These are phyloP conservation scores for Sula dactylatra DNA, from an alignment of 2,113 vertebrate genomes.

Conservation along the genomic window DNA sequence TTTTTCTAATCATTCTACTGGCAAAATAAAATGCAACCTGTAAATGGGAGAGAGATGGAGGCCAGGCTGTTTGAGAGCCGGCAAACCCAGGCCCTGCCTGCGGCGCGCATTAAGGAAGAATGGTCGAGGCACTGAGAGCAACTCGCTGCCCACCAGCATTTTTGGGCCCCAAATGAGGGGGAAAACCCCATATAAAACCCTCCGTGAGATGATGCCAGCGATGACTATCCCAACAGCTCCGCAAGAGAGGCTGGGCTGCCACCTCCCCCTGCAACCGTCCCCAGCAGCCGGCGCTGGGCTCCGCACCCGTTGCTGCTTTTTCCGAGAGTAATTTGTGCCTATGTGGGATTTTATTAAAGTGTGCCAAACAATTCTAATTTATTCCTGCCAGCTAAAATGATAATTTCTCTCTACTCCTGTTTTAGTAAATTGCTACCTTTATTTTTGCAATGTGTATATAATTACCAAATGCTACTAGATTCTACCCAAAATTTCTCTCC, in stretches of 20 bases:
- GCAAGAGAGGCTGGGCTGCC: not conserved
- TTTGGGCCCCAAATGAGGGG: not conserved
- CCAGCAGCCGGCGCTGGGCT: accelerated
- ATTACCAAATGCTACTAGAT: slow-evolving; percentile 65
- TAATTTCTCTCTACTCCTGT: slow-evolving; percentile 31
- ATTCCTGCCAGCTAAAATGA: slow-evolving; percentile 52
- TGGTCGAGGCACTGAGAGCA: accelerated
- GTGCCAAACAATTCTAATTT: slow-evolving; percentile 52
- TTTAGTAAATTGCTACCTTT: slow-evolving; percentile 71
- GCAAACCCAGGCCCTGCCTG: not conserved
- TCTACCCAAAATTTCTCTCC: slow-evolving; percentile 63
- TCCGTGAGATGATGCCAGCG: accelerated
- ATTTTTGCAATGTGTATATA: slow-evolving; percentile 73
- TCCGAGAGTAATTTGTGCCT: not conserved
- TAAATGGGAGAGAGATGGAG: not conserved
- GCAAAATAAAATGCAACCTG: not conserved
- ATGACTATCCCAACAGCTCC: accelerated
- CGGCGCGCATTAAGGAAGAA: accelerated
- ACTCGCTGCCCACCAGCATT: not conserved
- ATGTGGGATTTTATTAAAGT: slow-evolving; percentile 23
- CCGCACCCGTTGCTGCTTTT: not conserved
- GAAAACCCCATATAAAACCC: accelerated
- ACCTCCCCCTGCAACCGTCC: not conserved
- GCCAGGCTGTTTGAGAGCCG: not conserved
- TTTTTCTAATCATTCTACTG: not conserved